Conservation (phyloP, 53 echinoderm and acorn worm genomes). For the Luidia sarsii region DNA sequence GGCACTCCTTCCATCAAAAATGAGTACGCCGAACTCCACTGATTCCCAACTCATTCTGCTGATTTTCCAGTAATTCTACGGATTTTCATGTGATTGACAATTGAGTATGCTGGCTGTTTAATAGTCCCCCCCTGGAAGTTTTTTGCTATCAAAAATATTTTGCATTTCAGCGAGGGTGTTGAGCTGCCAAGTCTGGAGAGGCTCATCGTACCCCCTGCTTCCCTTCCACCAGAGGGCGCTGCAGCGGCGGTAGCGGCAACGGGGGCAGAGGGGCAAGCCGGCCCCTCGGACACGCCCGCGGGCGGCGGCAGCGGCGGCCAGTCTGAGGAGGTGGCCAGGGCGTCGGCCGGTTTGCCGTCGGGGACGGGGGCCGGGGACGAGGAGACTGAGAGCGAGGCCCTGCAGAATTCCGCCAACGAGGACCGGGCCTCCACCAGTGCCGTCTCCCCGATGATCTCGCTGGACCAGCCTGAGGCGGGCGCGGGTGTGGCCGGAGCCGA, state of each 20-base stretch:
- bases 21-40: no score
- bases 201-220: slow-evolving; percentile 21
- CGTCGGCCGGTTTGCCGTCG: not conserved
- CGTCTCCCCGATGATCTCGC: slow-evolving; percentile 12
- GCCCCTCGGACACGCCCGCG: not conserved
- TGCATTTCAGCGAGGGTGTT: not conserved
- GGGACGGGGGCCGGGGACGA: not conserved
- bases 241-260: no score
- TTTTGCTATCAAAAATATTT: no score
- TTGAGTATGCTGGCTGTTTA: no score
- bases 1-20: no score
- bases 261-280: slow-evolving; percentile 22
- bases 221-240: no score
- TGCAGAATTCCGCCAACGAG: slow-evolving; percentile 73
- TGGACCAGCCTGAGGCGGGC: slow-evolving; percentile 25
- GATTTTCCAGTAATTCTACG: no score
- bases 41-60: no score
- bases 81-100: no score
- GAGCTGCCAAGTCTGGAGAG: slow-evolving; percentile 43
- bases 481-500: not conserved
- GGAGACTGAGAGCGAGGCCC: slow-evolving; percentile 14
- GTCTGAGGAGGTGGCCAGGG: no score
- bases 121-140: no score
- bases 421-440: slow-evolving; percentile 59
- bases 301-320: no score